Percentiles rank a stretch among this genome's conserved stretches.
phyloP scores from a whole-genome alignment of 2,797 vertebrate species.

The Centroberyx gerrardi region DNA sequence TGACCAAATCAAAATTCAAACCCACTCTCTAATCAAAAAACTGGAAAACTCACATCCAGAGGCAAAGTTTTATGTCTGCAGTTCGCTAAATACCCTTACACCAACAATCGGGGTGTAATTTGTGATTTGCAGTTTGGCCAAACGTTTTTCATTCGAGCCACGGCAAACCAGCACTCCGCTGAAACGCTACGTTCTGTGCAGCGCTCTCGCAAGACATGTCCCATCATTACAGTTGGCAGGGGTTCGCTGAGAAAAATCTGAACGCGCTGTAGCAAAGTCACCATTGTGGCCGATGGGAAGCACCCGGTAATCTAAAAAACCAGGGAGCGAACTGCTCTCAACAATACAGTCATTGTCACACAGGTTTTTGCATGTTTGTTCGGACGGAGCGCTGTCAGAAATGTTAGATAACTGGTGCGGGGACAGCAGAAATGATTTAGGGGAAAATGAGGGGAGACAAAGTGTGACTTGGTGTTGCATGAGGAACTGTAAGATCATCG shows the following conservation, averaged over 20 bases:
- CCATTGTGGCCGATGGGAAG: conserved; percentile 48
- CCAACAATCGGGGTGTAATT: conserved; percentile 78
- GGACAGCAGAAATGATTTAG: conserved; percentile 44
- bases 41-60: conserved; percentile 72
- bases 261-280: conserved; percentile 51
- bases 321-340: conserved; percentile 13
- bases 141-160: conserved; percentile 48
- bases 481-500: conserved; percentile 14
- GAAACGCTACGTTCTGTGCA: conserved; percentile 45
- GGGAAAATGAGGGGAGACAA: conserved; percentile 34
- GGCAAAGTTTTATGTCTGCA: conserved; percentile 75
- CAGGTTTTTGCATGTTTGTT: conserved; percentile 47
- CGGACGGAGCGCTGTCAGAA: conserved; percentile 34
- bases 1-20: conserved; percentile 84
- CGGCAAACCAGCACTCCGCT: conserved; percentile 48
- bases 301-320: conserved; percentile 49
- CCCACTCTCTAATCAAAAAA: conserved; percentile 83
- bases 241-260: conserved; percentile 51
- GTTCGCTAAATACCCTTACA: conserved; percentile 74
- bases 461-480: conserved; percentile 22
- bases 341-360: conserved; percentile 58
- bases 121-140: conserved; percentile 74
- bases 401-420: conserved; percentile 38
- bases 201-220: conserved; percentile 58
- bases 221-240: conserved; percentile 65